These are phyloP conservation scores for Allacma fusca DNA, from an alignment of 2,888 invertebrate genomes.

Conservation along the genomic window DNA sequence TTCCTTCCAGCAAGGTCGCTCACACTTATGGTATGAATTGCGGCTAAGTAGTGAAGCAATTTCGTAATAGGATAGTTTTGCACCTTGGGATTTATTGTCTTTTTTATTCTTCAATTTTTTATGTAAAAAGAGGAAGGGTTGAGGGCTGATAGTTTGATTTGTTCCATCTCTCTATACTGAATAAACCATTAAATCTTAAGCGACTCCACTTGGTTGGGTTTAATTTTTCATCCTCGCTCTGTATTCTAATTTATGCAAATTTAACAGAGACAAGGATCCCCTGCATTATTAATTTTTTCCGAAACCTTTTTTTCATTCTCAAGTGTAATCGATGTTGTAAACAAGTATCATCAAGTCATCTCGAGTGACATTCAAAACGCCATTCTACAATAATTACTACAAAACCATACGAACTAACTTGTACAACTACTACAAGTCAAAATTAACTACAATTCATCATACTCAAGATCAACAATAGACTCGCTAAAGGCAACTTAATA, in stretches of 20 bases:
- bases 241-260: slow-evolving; percentile 6
- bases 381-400: background rate
- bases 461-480: background rate
- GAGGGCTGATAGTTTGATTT: background rate
- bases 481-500: background rate
- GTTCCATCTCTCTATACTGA: background rate
- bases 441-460: slow-evolving; percentile 1
- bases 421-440: background rate
- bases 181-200: background rate
- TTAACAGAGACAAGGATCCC: background rate
- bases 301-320: background rate
- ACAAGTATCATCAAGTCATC: background rate
- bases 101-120: slow-evolving; percentile 13
- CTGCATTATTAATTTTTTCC: background rate
- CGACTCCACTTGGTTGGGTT: background rate
- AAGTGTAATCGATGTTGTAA: slow-evolving; percentile 2
- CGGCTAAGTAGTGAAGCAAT: background rate
- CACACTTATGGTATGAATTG: slow-evolving; percentile 32
- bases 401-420: background rate
- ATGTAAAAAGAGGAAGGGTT: slow-evolving; percentile 1
- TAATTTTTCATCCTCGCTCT: background rate
- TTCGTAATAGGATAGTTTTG: slow-evolving; percentile 14
- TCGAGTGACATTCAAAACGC: background rate
- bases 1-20: slow-evolving; percentile 35
- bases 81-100: slow-evolving; percentile 24